phyloP scores from a whole-genome alignment of 2,113 vertebrate species.

The Pseudorectes ferrugineus region DNA sequence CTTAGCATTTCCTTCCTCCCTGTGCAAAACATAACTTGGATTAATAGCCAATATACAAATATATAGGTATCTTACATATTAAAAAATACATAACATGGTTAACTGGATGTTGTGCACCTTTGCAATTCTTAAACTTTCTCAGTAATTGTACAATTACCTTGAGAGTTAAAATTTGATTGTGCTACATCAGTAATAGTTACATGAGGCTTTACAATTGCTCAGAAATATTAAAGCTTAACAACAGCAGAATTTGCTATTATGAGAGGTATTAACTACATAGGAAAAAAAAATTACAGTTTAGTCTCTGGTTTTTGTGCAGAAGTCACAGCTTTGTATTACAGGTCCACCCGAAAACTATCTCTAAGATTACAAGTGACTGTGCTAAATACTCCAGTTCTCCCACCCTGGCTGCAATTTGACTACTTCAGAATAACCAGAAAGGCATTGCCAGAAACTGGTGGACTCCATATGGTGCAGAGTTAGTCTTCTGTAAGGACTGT shows the following conservation, averaged over 20 bases:
- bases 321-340: neutral
- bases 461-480: neutral
- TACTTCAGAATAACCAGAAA: neutral
- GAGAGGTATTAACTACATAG: neutral
- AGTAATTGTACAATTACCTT: neutral
- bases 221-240: neutral
- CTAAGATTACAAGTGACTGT: neutral
- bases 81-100: neutral
- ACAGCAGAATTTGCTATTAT: neutral
- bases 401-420: neutral
- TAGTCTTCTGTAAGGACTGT: neutral
- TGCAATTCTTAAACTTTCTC: neutral
- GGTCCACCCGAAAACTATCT: neutral
- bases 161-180: conserved; percentile 1
- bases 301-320: neutral
- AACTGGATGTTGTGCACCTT: neutral
- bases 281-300: neutral
- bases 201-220: neutral
- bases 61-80: neutral
- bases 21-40: neutral
- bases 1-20: neutral
- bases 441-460: neutral
- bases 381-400: neutral
- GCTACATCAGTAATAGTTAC: neutral
- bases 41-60: neutral